phyloP scores from a whole-genome alignment of 2,797 vertebrate genomes.

The Apogon talboti region DNA sequence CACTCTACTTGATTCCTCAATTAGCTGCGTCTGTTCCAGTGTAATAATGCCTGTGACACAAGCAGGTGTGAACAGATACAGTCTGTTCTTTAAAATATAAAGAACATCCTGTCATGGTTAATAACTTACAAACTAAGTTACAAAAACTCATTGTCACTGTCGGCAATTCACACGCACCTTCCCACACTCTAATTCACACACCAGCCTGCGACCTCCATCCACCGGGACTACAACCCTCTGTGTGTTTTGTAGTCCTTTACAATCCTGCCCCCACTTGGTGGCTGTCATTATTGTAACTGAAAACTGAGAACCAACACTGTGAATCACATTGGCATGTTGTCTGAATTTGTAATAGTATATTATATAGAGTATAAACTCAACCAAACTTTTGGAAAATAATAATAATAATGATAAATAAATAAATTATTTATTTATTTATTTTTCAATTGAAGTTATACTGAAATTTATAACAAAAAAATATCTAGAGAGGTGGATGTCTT shows the following conservation, averaged over 20 bases:
- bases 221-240: slow-evolving; percentile 10
- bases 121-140: slow-evolving; percentile 46
- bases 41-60: slow-evolving; percentile 42
- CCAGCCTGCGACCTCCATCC: neutral
- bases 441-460: no score
- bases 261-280: slow-evolving; percentile 80
- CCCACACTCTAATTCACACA: slow-evolving; percentile 13
- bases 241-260: slow-evolving; percentile 60
- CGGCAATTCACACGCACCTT: slow-evolving; percentile 16
- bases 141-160: slow-evolving; percentile 44
- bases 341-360: neutral
- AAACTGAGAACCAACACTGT: neutral
- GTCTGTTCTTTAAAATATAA: slow-evolving; percentile 59
- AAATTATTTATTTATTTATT: no score
- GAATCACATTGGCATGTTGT: neutral
- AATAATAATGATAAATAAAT: no score
- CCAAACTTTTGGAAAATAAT: no score
- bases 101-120: slow-evolving; percentile 53
- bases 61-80: slow-evolving; percentile 59
- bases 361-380: no score
- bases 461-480: no score
- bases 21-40: slow-evolving; percentile 44
- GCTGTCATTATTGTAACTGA: slow-evolving; percentile 19
- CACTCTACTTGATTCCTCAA: slow-evolving; percentile 42
- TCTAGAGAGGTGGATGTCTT: no score